Conservation (phyloP, 2,888 invertebrate species). For the Agonopterix alstromeriana region DNA sequence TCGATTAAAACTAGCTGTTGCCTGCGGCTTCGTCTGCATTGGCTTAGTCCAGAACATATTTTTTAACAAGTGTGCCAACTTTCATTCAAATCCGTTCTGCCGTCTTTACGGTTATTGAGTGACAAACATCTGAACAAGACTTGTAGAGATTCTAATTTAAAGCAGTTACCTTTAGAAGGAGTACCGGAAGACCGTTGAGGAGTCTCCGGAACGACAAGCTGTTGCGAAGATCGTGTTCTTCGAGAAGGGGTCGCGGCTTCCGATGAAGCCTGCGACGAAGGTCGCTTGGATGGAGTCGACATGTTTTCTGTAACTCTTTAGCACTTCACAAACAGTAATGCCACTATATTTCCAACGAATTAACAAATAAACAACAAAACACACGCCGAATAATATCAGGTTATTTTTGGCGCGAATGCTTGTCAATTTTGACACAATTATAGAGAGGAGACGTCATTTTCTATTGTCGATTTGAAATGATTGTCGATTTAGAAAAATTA, state of each 20-base stretch:
- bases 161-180: conserved; percentile 49
- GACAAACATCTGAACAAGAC: too few species aligned
- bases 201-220: conserved; percentile 69
- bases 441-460: too few species aligned
- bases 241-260: conserved; percentile 66
- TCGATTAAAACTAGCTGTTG: too few species aligned
- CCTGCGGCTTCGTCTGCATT: too few species aligned
- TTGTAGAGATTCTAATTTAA: neutral
- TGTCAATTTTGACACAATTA: neutral
- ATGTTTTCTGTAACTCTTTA: conserved; percentile 23
- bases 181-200: conserved; percentile 65
- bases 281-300: conserved; percentile 65
- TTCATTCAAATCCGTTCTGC: too few species aligned
- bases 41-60: too few species aligned
- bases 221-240: conserved; percentile 51
- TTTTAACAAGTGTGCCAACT: too few species aligned
- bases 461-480: too few species aligned
- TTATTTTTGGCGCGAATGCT: conserved; percentile 11
- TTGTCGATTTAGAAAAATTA: too few species aligned
- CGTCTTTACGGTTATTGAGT: too few species aligned
- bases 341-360: neutral
- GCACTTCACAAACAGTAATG: conserved; percentile 1
- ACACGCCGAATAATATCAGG: neutral
- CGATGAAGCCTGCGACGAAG: conserved; percentile 62
- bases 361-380: neutral